Evolutionary conservation across 2,888 invertebrate species (phyloP).

Genomic region (Sepiola atlantica): DNA sequence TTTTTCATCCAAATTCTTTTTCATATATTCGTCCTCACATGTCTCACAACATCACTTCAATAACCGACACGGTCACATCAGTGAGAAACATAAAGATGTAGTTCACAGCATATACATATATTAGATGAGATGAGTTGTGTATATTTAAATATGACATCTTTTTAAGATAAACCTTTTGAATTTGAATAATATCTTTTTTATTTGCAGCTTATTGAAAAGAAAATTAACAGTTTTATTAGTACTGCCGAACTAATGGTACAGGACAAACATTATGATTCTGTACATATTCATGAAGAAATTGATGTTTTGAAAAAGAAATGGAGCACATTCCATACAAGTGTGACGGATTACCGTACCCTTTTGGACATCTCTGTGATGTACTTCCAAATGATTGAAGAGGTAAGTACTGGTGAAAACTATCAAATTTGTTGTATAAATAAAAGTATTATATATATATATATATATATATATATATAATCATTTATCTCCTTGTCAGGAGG

Average conservation of each 20-base stretch:
- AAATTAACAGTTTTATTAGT: constrained; percentile 82
- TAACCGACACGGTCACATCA: too few species aligned
- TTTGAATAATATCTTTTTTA: constrained; percentile 39
- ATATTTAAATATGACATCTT: neutral
- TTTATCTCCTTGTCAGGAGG: too few species aligned
- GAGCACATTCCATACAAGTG: constrained; percentile 82
- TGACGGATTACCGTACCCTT: constrained; percentile 80
- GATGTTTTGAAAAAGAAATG: constrained; percentile 81
- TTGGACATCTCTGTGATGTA: constrained; percentile 83
- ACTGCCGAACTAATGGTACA: constrained; percentile 79
- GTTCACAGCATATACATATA: too few species aligned
- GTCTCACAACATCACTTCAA: too few species aligned
- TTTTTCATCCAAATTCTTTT: too few species aligned
- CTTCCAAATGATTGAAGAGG: constrained; percentile 84
- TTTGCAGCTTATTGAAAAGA: constrained; percentile 81
- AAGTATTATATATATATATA: too few species aligned
- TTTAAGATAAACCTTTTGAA: neutral
- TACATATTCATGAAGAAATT: constrained; percentile 79
- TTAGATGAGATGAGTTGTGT: too few species aligned
- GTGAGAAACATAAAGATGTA: too few species aligned
- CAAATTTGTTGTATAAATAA: neutral
- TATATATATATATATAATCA: too few species aligned
- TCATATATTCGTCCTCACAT: too few species aligned
- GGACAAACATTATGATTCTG: constrained; percentile 74
- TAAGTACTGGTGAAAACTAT: constrained; percentile 70